A percentile compares a stretch with the other conserved stretches of the same genome.
These are phyloP conservation scores for Cottoperca gobio DNA, from an alignment of 2,797 vertebrate species.

Conservation along the genomic window DNA sequence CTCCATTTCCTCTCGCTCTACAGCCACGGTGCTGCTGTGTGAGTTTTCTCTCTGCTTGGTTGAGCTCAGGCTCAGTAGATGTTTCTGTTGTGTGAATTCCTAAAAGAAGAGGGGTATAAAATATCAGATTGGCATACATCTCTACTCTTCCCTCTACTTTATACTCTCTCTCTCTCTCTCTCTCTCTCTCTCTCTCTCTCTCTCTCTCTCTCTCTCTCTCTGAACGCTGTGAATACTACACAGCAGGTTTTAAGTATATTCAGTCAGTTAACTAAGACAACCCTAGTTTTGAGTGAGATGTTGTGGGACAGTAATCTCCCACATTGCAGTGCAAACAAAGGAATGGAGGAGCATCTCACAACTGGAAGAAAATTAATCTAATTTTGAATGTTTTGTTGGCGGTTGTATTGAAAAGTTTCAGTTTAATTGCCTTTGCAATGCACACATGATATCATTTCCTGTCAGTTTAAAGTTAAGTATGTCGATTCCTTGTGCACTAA, in stretches of 20 bases:
- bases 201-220: too few relatives aligned
- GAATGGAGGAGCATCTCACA: not conserved
- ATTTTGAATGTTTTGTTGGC: not conserved
- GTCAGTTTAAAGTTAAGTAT: not conserved
- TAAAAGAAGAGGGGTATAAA: slow-evolving; percentile 39
- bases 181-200: slow-evolving; percentile 14
- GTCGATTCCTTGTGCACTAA: not conserved
- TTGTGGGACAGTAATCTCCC: not conserved
- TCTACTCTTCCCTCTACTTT: too few relatives aligned
- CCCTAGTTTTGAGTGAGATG: not conserved
- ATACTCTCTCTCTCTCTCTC: not conserved
- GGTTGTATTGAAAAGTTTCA: not conserved
- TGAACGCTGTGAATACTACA: not conserved
- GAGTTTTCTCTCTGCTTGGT: slow-evolving; percentile 27
- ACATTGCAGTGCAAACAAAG: not conserved
- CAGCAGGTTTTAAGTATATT: not conserved
- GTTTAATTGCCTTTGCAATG: not conserved
- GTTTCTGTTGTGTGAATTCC: slow-evolving; percentile 58
- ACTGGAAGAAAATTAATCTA: not conserved
- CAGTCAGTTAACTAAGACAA: not conserved
- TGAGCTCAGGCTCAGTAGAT: slow-evolving; percentile 54
- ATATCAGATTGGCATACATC: slow-evolving; percentile 56
- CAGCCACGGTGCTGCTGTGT: slow-evolving; percentile 1
- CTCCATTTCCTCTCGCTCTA: slow-evolving; percentile 34
- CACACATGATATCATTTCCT: not conserved